Conservation (phyloP, 2,797 vertebrate genomes). For the Dryobates pubescens region DNA sequence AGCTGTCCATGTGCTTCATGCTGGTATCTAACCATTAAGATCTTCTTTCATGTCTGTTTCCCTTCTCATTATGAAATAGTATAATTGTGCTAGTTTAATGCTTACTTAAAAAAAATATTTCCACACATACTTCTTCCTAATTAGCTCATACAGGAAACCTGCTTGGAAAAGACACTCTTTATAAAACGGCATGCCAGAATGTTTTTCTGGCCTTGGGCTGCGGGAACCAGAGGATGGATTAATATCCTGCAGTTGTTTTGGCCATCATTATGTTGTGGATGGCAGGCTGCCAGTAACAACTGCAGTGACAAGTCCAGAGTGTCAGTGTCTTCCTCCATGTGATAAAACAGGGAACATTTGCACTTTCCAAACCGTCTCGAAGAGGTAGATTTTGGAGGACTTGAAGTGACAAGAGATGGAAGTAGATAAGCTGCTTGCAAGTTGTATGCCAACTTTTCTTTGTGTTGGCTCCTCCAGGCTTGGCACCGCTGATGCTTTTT, state of each 20-base stretch:
- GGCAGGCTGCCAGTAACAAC: conserved; percentile 38
- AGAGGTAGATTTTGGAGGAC: neutral
- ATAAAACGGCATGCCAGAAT: neutral
- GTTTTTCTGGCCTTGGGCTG: conserved; percentile 32
- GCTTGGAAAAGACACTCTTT: conserved; percentile 28
- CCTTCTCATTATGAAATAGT: neutral
- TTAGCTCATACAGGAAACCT: conserved; percentile 1
- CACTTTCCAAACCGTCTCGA: conserved; percentile 1
- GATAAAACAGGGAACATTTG: conserved; percentile 42
- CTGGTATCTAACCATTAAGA: neutral
- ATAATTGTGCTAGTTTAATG: neutral
- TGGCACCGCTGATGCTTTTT: conserved; percentile 9
- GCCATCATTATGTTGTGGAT: neutral
- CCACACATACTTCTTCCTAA: neutral
- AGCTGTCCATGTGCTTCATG: neutral
- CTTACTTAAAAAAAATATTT: neutral
- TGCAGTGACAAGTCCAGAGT: neutral
- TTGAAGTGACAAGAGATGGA: neutral
- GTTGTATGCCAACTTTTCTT: neutral
- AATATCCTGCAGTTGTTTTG: conserved; percentile 38
- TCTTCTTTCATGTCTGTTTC: neutral
- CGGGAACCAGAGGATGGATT: neutral
- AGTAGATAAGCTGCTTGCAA: conserved; percentile 2
- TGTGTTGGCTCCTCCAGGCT: conserved; percentile 7
- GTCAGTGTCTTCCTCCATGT: conserved; percentile 16